phyloP scores from a whole-genome alignment of 2,888 invertebrate species.

The Eugnorisma glareosa region DNA sequence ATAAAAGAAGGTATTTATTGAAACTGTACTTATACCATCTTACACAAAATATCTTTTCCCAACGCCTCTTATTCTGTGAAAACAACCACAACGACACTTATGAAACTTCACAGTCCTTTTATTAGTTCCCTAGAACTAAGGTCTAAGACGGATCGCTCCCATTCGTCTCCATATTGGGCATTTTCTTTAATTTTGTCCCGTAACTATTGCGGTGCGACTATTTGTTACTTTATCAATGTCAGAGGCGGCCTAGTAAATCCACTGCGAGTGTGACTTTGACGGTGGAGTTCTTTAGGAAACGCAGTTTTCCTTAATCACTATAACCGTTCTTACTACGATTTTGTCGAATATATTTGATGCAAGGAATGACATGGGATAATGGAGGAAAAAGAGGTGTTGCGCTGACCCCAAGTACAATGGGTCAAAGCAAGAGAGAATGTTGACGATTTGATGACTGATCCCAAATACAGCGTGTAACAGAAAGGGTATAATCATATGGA shows the following conservation, averaged over 20 bases:
- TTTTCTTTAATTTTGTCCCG: conserved; percentile 71
- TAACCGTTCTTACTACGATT: not conserved
- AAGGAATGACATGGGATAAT: not conserved
- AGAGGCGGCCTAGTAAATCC: conserved; percentile 43
- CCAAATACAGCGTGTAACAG: too few species aligned
- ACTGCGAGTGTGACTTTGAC: conserved; percentile 18
- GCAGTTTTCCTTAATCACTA: not conserved
- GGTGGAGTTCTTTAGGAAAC: not conserved
- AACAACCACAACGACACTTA: conserved; percentile 26
- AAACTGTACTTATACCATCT: not conserved
- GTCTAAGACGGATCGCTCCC: conserved; percentile 66
- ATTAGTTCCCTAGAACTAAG: conserved; percentile 47
- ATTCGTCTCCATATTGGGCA: conserved; percentile 70
- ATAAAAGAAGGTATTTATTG: too few species aligned
- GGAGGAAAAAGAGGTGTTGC: not conserved
- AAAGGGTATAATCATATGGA: too few species aligned
- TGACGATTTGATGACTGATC: not conserved
- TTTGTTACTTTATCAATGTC: conserved; percentile 65
- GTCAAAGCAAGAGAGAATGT: not conserved
- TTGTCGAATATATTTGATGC: not conserved
- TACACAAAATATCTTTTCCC: not conserved
- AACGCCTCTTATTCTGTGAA: not conserved
- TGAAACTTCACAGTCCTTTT: conserved; percentile 46
- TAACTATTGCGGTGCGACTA: conserved; percentile 48
- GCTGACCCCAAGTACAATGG: not conserved